Percentiles rank a stretch among this genome's conserved stretches.
Conservation (phyloP, 1,140 invertebrate genomes). For the Pseudoatta argentina region DNA sequence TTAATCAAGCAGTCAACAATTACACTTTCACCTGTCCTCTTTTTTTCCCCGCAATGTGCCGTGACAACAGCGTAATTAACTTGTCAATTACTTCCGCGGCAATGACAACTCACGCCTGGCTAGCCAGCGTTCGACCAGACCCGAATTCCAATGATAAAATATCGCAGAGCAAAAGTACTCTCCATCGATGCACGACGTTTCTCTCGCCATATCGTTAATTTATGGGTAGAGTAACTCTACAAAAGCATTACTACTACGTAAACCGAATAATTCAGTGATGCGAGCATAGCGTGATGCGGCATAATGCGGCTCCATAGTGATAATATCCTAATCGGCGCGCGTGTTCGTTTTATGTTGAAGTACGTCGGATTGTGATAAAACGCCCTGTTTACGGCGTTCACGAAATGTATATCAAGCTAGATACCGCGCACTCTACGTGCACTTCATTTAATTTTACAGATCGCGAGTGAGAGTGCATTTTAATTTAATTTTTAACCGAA, state of each 20-base stretch:
- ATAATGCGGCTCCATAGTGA: conserved; percentile 51
- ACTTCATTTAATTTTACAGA: conserved; percentile 32
- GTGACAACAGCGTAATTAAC: conserved; percentile 50
- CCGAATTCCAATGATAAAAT: conserved; percentile 65
- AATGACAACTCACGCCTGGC: conserved; percentile 18
- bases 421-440: not conserved
- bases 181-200: conserved; percentile 1
- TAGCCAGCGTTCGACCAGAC: conserved; percentile 12
- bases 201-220: conserved; percentile 64
- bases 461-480: conserved; percentile 20
- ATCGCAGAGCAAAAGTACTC: conserved; percentile 18
- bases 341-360: conserved; percentile 47
- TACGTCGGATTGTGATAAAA: conserved; percentile 45
- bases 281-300: not conserved
- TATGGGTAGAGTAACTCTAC: conserved; percentile 47
- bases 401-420: not conserved
- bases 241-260: conserved; percentile 39
- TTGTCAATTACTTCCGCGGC: conserved; percentile 52
- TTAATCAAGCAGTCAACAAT: not conserved
- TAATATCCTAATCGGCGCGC: conserved; percentile 72
- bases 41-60: not conserved
- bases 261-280: conserved; percentile 61
- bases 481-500: conserved; percentile 53
- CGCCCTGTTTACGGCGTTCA: not conserved
- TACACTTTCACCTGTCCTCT: not conserved